These are phyloP conservation scores for Ctenochaetus hawaiiensis DNA, from an alignment of 2,797 vertebrate genomes.

Conservation along the genomic window DNA sequence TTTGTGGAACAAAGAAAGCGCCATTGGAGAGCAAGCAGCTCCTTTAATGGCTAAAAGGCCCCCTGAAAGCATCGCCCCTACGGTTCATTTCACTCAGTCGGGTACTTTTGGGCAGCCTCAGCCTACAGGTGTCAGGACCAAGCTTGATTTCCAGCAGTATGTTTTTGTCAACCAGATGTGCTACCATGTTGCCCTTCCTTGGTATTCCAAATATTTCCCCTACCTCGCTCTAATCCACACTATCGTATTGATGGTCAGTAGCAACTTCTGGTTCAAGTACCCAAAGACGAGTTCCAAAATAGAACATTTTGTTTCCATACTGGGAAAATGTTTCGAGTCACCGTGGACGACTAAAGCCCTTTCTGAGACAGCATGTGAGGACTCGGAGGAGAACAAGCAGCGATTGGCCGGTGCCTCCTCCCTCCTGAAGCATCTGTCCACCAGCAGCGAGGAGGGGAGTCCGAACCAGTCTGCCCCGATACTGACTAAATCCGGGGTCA, in stretches of 20 bases:
- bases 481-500: slow-evolving; percentile 92
- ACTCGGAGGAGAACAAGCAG: slow-evolving; percentile 98
- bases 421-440: slow-evolving; percentile 95
- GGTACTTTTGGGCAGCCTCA: slow-evolving; percentile 77
- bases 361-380: slow-evolving; percentile 97
- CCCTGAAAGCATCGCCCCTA: slow-evolving; percentile 68
- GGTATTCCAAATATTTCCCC: slow-evolving; percentile 99
- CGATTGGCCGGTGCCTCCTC: slow-evolving; percentile 92
- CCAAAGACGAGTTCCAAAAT: slow-evolving; percentile 99
- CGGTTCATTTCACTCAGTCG: slow-evolving; percentile 63
- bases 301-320: slow-evolving; percentile 98
- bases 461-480: slow-evolving; percentile 94
- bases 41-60: slow-evolving; percentile 80
- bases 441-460: slow-evolving; percentile 96
- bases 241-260: slow-evolving; percentile 98
- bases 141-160: slow-evolving; percentile 98
- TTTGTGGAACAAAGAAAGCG: slow-evolving; percentile 75
- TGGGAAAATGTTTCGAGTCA: slow-evolving; percentile 98
- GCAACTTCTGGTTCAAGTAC: slow-evolving; percentile 99
- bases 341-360: slow-evolving; percentile 99
- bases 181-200: slow-evolving; percentile 97
- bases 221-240: slow-evolving; percentile 99
- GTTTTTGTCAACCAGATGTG: slow-evolving; percentile 99
- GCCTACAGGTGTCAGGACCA: slow-evolving; percentile 92
- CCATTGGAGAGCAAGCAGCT: slow-evolving; percentile 77